These are phyloP conservation scores for Andrena marginata DNA, from an alignment of 2,888 invertebrate genomes.

Conservation along the genomic window DNA sequence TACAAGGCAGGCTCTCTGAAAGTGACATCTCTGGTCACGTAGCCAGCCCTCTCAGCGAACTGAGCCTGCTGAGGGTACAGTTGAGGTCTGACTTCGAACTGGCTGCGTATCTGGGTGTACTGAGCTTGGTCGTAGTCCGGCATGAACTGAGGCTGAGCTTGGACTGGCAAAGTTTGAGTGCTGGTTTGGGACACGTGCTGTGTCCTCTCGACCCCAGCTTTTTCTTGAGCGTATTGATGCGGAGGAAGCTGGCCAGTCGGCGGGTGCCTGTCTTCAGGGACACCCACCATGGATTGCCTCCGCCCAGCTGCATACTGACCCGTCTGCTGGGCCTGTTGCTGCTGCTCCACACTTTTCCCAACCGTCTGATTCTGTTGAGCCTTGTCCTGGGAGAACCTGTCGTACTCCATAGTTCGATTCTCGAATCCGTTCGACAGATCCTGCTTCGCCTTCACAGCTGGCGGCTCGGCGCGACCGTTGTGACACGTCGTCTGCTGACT, in stretches of 20 bases:
- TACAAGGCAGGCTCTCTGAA: slow-evolving; percentile 78
- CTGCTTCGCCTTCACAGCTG: slow-evolving; percentile 66
- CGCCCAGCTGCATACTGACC: slow-evolving; percentile 70
- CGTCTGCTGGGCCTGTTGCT: slow-evolving; percentile 57
- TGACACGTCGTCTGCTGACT: slow-evolving; percentile 74
- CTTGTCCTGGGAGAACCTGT: slow-evolving; percentile 72
- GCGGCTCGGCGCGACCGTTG: slow-evolving; percentile 76
- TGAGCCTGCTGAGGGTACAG: slow-evolving; percentile 78
- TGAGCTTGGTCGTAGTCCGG: slow-evolving; percentile 79
- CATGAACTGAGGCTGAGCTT: slow-evolving; percentile 80
- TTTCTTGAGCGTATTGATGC: slow-evolving; percentile 78
- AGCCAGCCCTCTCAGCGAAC: slow-evolving; percentile 79
- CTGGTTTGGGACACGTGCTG: slow-evolving; percentile 80
- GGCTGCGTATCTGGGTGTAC: slow-evolving; percentile 80
- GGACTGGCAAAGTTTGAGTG: slow-evolving; percentile 80
- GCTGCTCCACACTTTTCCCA: slow-evolving; percentile 46
- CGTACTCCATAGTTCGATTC: slow-evolving; percentile 78
- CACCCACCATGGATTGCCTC: slow-evolving; percentile 74
- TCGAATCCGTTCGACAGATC: slow-evolving; percentile 82
- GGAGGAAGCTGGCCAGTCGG: slow-evolving; percentile 76
- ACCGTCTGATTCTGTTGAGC: slow-evolving; percentile 54
- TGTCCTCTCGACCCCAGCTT: slow-evolving; percentile 71
- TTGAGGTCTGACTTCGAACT: slow-evolving; percentile 80
- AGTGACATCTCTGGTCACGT: slow-evolving; percentile 80
- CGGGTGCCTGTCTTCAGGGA: slow-evolving; percentile 78